Conservation (phyloP, 2,797 vertebrate genomes). For the Petrocephalus schoutedeni region DNA sequence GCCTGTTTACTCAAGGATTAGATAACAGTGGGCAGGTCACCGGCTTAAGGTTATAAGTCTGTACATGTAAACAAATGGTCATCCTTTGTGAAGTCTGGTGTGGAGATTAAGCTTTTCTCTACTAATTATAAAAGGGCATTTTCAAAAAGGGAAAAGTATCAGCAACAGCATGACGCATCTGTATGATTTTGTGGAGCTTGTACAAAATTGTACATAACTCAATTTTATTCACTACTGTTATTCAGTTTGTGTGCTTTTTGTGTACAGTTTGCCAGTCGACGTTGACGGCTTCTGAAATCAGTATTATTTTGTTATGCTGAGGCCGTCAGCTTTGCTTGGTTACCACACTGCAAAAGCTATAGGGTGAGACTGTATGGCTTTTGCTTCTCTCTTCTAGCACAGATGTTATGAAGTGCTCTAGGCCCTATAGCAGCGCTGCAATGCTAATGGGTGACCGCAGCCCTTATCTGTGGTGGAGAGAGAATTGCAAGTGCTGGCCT, state of each 20-base stretch:
- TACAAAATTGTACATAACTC: neutral
- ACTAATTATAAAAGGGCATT: neutral
- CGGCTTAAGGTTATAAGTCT: neutral
- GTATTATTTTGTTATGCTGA: conserved; percentile 2
- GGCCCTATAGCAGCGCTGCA: neutral
- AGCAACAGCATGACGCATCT: neutral
- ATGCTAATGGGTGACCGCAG: neutral
- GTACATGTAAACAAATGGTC: neutral
- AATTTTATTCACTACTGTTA: neutral
- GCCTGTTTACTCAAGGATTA: conserved; percentile 10
- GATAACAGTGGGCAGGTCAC: neutral
- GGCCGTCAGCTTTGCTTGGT: neutral
- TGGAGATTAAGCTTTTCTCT: neutral
- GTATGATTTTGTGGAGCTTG: neutral
- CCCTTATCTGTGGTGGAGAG: neutral
- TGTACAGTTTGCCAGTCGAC: neutral
- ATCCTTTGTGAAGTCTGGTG: neutral
- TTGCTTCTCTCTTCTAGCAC: neutral
- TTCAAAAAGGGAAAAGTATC: neutral
- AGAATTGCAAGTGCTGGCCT: neutral
- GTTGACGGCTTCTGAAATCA: neutral
- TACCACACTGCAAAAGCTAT: neutral
- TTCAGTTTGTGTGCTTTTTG: neutral
- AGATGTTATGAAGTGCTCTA: neutral
- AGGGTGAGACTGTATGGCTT: neutral